Evolutionary conservation across 2,888 invertebrate genomes (phyloP).

Genomic region (Temnothorax rugatulus): DNA sequence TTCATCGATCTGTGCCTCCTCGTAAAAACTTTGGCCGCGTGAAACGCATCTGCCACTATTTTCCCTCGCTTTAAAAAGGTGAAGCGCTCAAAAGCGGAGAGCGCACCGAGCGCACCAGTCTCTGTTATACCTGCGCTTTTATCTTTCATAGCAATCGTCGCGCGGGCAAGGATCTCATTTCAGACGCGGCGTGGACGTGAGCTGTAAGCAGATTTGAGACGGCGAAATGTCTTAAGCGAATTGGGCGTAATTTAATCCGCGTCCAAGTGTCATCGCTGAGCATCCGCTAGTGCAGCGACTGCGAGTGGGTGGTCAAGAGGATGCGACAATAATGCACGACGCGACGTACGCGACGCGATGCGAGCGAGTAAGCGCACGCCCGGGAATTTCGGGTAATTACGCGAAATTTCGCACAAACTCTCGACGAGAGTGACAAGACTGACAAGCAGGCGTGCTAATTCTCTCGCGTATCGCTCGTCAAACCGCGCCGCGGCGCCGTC

Average conservation of each 20-base stretch:
- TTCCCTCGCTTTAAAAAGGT: neutral
- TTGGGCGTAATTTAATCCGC: constrained; percentile 45
- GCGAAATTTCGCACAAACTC: constrained; percentile 14
- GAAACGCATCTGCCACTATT: constrained; percentile 23
- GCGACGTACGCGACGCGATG: no score
- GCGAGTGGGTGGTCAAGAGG: constrained; percentile 43
- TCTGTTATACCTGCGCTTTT: neutral
- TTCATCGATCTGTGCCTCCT: constrained; percentile 18
- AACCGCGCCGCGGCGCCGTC: neutral
- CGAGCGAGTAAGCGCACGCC: neutral
- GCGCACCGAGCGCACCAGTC: neutral
- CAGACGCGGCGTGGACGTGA: neutral
- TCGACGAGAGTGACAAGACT: neutral
- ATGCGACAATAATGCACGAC: constrained; percentile 23
- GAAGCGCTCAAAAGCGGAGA: neutral
- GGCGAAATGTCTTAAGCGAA: constrained; percentile 31
- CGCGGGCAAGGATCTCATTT: neutral
- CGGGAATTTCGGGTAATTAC: constrained; percentile 6
- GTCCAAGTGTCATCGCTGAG: constrained; percentile 13
- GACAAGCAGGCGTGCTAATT: neutral
- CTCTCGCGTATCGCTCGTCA: neutral
- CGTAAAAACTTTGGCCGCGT: constrained; percentile 24
- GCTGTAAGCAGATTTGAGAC: constrained; percentile 4
- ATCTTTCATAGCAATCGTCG: neutral
- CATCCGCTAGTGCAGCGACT: constrained; percentile 31